A percentile compares a stretch with the other conserved stretches of the same genome.
These are phyloP conservation scores for Caradrina kadenii DNA, from an alignment of 2,888 invertebrate genomes.

Conservation along the genomic window DNA sequence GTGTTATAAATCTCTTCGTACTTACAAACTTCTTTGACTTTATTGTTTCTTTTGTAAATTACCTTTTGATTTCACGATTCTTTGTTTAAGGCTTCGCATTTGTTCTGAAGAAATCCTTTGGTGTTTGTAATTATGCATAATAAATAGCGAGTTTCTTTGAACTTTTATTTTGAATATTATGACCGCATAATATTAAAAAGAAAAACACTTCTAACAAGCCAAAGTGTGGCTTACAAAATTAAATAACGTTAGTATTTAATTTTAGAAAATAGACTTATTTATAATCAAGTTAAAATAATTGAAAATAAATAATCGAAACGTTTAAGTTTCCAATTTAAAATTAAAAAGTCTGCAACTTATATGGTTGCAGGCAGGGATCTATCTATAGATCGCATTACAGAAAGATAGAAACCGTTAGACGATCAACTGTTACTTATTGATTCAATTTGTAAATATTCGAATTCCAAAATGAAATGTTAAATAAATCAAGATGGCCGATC, in stretches of 20 bases:
- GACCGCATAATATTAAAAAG: no score
- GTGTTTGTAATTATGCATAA: slow-evolving; percentile 24
- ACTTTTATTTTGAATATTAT: not conserved
- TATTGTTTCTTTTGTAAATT: slow-evolving; percentile 47
- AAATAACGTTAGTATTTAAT: no score
- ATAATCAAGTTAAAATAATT: no score
- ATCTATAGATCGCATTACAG: no score
- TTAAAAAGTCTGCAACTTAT: no score
- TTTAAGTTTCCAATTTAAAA: no score
- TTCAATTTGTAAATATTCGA: slow-evolving; percentile 2
- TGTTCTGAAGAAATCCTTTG: slow-evolving; percentile 29
- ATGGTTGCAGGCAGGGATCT: no score
- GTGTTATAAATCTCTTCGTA: slow-evolving; percentile 64
- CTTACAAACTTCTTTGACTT: slow-evolving; percentile 45
- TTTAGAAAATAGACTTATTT: no score
- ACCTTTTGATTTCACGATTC: slow-evolving; percentile 46
- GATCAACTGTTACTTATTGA: not conserved
- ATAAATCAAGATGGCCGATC: slow-evolving; percentile 21
- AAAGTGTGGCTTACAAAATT: no score
- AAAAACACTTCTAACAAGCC: no score
- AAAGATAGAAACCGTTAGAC: no score
- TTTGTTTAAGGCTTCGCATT: slow-evolving; percentile 4
- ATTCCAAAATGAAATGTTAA: slow-evolving; percentile 19
- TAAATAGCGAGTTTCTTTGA: slow-evolving; percentile 19
- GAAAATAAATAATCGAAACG: no score